Base-by-base conservation (phyloP, 2,888 invertebrate species). In the Bruchidius siliquastri region DNA sequence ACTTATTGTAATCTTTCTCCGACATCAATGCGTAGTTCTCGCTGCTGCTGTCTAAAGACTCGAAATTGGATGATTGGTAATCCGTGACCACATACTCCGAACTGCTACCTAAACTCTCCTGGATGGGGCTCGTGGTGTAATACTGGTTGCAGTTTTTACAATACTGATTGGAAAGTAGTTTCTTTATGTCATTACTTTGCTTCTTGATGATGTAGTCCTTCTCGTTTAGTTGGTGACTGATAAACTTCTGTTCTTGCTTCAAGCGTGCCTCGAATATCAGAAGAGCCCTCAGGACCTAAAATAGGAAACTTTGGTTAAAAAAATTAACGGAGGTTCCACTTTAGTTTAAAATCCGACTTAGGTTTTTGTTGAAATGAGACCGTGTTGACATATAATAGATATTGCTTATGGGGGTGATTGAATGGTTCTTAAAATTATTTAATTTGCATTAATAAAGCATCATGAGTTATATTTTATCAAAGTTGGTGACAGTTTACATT, bases 261-360 rank as follows among this genome's bases (percentile, higher is more conserved):
- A 94, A 87, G 10, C 93, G 88, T 10, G 93, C 92, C 84, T 94
- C 93, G 71, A 94, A 89, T 68, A 92, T 89, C 68, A 93, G 89
- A 74, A 94, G 86, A 2, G 93, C 92, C 70, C 92, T 88, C 8
- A 93, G 87, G 49, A 49, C 49, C 49, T 49, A 13, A 13, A 49
- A 49, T 18, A 49, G 18, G 13, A 49, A 49, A 1, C 6, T 26
- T 26, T 26, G 3, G 26, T 26, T 26, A 26, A 8, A 26, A n/a
- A n/a, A n/a, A n/a, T n/a, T n/a, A n/a, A n/a, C n/a, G n/a, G n/a
- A n/a, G n/a, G n/a, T n/a, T n/a, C n/a, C n/a, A n/a, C n/a, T n/a
- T n/a, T n/a, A n/a, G n/a, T n/a, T n/a, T n/a, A n/a, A n/a, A n/a
- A n/a, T n/a, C n/a, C n/a, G n/a, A n/a, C n/a, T n/a, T n/a, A n/a